Percentiles rank a stretch among this genome's conserved stretches.
These are phyloP conservation scores for Rhamnusium bicolor DNA, from an alignment of 2,888 invertebrate species.

Conservation along the genomic window DNA sequence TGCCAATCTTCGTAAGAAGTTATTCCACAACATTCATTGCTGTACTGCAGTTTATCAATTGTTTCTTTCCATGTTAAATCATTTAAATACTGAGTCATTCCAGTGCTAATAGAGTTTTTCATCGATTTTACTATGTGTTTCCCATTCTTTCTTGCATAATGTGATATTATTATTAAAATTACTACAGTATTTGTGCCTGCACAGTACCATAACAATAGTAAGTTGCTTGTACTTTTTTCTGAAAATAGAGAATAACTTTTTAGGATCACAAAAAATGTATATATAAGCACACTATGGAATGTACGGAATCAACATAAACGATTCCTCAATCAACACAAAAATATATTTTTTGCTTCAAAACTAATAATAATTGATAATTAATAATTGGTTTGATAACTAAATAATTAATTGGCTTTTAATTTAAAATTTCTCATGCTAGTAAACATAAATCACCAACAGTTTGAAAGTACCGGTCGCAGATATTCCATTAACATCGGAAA, in stretches of 20 bases:
- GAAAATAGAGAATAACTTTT: slow-evolving; percentile 54
- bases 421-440: too few relatives aligned
- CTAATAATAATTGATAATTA: too few relatives aligned
- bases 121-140: slow-evolving; percentile 69
- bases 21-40: slow-evolving; percentile 75
- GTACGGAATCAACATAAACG: too few relatives aligned
- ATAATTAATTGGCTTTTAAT: too few relatives aligned
- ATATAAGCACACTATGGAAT: too few relatives aligned
- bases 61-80: slow-evolving; percentile 75
- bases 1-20: slow-evolving; percentile 75
- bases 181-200: slow-evolving; percentile 65
- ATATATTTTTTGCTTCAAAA: too few relatives aligned
- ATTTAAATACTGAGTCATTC: slow-evolving; percentile 75
- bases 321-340: too few relatives aligned
- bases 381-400: too few relatives aligned
- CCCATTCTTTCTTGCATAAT: slow-evolving; percentile 64
- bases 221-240: slow-evolving; percentile 68
- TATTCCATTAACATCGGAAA: too few relatives aligned
- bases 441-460: too few relatives aligned
- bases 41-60: slow-evolving; percentile 75
- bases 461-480: too few relatives aligned
- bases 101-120: slow-evolving; percentile 73
- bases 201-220: slow-evolving; percentile 66
- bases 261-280: too few relatives aligned
- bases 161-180: slow-evolving; percentile 64